A percentile compares a stretch with the other conserved stretches of the same genome.
Evolutionary conservation across 2,888 invertebrate genomes (phyloP).

Genomic region (Teleogryllus oceanicus): DNA sequence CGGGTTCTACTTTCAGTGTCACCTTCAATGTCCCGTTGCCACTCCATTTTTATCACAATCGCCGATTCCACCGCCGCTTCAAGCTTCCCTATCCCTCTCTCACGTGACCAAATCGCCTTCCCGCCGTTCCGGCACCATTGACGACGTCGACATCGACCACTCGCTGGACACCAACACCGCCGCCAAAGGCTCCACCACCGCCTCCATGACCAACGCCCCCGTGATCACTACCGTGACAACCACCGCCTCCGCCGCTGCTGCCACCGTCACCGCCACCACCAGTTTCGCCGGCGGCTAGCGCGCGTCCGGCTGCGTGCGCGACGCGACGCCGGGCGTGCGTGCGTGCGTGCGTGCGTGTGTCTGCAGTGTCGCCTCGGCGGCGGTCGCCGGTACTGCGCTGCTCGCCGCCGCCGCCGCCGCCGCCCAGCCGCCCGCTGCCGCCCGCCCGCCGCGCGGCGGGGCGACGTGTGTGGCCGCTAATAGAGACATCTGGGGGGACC

Average conservation of each 20-base stretch:
- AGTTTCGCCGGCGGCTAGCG: neutral
- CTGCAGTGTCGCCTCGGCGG: constrained; percentile 76
- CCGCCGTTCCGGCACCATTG: too few species aligned
- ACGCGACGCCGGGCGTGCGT: too few species aligned
- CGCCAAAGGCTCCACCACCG: neutral
- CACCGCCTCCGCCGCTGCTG: neutral
- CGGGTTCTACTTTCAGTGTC: too few species aligned
- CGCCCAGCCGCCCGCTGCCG: constrained; percentile 52
- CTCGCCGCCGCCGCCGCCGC: constrained; percentile 81
- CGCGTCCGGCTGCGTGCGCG: constrained; percentile 1
- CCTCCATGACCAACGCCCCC: neutral
- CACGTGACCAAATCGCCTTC: too few species aligned
- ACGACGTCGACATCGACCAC: too few species aligned
- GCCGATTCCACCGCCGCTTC: too few species aligned
- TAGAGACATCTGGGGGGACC: constrained; percentile 24
- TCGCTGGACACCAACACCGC: neutral
- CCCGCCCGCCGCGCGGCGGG: constrained; percentile 59
- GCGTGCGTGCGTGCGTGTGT: neutral
- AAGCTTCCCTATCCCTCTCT: too few species aligned
- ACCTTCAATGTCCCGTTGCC: too few species aligned
- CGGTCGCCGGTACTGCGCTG: constrained; percentile 93
- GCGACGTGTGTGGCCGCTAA: constrained; percentile 22
- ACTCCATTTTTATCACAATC: too few species aligned
- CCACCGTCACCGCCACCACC: neutral
- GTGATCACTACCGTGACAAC: neutral